phyloP scores from a whole-genome alignment of 2,888 invertebrate species.

The Drosophila differens region DNA sequence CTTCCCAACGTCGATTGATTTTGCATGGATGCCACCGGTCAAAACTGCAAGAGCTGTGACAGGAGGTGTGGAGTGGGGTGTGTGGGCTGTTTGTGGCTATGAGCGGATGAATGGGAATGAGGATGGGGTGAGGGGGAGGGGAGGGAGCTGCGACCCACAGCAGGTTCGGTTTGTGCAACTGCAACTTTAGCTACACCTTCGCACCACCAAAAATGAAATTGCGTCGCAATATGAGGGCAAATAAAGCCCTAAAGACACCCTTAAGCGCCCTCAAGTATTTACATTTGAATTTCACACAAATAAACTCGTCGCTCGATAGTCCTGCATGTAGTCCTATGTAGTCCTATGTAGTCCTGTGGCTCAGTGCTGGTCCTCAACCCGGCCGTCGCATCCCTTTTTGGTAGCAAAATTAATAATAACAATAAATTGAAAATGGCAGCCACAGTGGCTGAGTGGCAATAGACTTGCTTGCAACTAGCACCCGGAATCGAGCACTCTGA shows the following conservation, averaged over 20 bases:
- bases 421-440: slow-evolving; percentile 81
- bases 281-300: slow-evolving; percentile 81
- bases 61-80: neutral
- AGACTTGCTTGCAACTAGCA: slow-evolving; percentile 47
- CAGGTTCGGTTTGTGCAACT: slow-evolving; percentile 37
- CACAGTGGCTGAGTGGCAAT: slow-evolving; percentile 47
- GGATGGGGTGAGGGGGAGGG: neutral
- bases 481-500: slow-evolving; percentile 21
- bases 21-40: slow-evolving; percentile 68
- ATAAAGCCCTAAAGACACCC: slow-evolving; percentile 81
- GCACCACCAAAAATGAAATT: slow-evolving; percentile 47
- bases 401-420: slow-evolving; percentile 79
- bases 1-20: slow-evolving; percentile 63
- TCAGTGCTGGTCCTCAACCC: slow-evolving; percentile 9
- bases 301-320: slow-evolving; percentile 68
- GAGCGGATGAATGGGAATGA: slow-evolving; percentile 13
- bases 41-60: slow-evolving; percentile 30
- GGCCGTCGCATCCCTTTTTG: slow-evolving; percentile 71
- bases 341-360: slow-evolving; percentile 21
- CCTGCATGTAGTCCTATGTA: slow-evolving; percentile 18
- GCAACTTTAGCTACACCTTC: slow-evolving; percentile 39
- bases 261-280: slow-evolving; percentile 81
- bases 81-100: slow-evolving; percentile 14
- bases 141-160: neutral
- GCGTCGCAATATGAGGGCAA: slow-evolving; percentile 67